Evolutionary conservation across 2,888 invertebrate genomes (phyloP).

Genomic region (Protophormia terraenovae): DNA sequence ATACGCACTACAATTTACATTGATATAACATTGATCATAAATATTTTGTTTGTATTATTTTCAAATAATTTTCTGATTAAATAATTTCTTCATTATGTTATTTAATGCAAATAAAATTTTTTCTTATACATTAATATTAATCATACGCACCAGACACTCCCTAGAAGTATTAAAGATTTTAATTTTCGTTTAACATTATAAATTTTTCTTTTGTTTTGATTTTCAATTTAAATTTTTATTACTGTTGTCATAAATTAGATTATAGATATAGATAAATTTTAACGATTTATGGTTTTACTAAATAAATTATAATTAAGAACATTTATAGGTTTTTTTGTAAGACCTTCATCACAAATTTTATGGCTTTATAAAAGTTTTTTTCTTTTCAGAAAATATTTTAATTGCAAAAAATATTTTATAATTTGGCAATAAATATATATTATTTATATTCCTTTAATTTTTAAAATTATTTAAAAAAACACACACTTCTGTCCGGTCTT

Average conservation of each 20-base stretch:
- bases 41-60: no score
- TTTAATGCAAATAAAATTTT: no score
- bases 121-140: not conserved
- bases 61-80: no score
- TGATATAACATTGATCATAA: no score
- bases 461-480: not conserved
- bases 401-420: not conserved
- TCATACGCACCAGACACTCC: not conserved
- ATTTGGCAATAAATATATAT: not conserved
- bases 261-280: conserved; percentile 22
- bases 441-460: not conserved
- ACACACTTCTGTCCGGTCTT: not conserved
- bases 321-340: not conserved
- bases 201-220: not conserved
- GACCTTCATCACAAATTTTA: conserved; percentile 23
- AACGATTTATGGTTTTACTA: conserved; percentile 34
- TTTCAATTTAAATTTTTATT: not conserved
- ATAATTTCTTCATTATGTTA: no score
- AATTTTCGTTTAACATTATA: not conserved
- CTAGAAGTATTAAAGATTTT: not conserved
- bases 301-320: not conserved
- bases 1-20: no score
- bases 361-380: not conserved
- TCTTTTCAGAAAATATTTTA: not conserved
- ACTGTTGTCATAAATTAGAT: not conserved